Conservation (phyloP, 2,113 vertebrate species). For the Porphyrio hochstetteri region DNA sequence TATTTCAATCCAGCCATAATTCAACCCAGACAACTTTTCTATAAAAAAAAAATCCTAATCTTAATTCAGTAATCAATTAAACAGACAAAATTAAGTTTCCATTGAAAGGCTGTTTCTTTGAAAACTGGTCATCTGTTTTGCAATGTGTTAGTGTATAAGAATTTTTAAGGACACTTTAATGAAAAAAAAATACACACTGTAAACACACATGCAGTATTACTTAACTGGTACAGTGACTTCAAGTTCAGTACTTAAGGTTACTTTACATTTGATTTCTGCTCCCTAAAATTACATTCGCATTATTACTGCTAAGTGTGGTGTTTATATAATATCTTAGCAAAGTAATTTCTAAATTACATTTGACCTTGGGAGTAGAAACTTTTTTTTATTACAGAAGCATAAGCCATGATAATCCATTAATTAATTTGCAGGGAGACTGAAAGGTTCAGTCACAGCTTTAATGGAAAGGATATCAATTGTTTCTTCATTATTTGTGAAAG, state of each 20-base stretch:
- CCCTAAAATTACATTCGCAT: not conserved
- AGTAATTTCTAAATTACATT: not conserved
- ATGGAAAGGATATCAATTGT: not conserved
- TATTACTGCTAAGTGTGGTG: not conserved
- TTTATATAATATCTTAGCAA: not conserved
- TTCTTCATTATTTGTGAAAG: not conserved
- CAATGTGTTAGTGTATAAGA: not conserved
- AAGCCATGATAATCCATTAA: not conserved
- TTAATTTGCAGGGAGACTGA: not conserved
- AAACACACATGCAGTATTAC: not conserved
- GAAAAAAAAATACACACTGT: too few relatives aligned
- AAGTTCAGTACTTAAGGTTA: not conserved
- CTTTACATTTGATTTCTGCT: not conserved
- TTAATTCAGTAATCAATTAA: not conserved
- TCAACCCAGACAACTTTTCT: not conserved
- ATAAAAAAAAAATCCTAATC: not conserved
- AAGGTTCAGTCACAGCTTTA: not conserved
- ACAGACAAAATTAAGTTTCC: not conserved
- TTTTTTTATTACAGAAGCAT: not conserved
- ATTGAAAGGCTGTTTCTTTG: not conserved
- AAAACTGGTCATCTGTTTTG: not conserved
- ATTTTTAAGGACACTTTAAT: not conserved
- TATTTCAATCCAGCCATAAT: not conserved
- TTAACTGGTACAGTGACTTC: not conserved
- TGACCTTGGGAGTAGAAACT: not conserved